Base-by-base conservation (phyloP, 2,888 invertebrate genomes). In the Dyspetes luteomarginatus region DNA sequence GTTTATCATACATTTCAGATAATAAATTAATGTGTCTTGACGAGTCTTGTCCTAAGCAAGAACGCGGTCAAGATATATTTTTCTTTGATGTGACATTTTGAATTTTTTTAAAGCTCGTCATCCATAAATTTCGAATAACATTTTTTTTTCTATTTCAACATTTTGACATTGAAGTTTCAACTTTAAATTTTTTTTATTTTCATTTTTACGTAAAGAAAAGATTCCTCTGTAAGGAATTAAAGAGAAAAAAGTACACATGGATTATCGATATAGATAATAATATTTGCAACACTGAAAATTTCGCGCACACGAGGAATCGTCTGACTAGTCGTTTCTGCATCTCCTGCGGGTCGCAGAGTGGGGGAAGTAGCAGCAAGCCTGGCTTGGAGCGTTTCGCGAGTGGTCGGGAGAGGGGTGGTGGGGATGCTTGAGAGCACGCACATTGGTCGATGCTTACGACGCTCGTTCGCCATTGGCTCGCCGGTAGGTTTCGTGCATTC, bases 351-450 rank as follows among this genome's bases (percentile, higher is more conserved):
- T 15, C 4, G 69, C 17, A 36, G 60, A 7, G 58, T 45, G 62
- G 55, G 64, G 45, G 28, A 22, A 22, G 48, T 36, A 55, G 58
- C 19, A 55, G 28, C 56, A 55, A 64, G 55, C 60, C 55, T 48
- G 56, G 78, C 64, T 24, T 50, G 36, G 50, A 36, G 52, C 2
- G 64, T 43, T 12, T 28, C 58, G 73, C 45, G 65, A 36, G 69
- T 12, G 60, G 69, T 62, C 58, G 73, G 81, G 73, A 52, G 81
- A 83, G 82, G 65, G 69, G 65, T 62, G 73, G 81, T 74, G 56
- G 81, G 83, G 82, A 68, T 36, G 17, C 68, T 72, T 60, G 73
- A 69, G 17, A 17, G 55, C 24, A 43, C 24, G 24, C 64, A 12
- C 48, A 85, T 83, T 83, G 82, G 84, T 68, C 68, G 64, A 28